Evolutionary conservation across 2,113 vertebrate genomes (phyloP).

Genomic region (Megaptera novaeangliae): DNA sequence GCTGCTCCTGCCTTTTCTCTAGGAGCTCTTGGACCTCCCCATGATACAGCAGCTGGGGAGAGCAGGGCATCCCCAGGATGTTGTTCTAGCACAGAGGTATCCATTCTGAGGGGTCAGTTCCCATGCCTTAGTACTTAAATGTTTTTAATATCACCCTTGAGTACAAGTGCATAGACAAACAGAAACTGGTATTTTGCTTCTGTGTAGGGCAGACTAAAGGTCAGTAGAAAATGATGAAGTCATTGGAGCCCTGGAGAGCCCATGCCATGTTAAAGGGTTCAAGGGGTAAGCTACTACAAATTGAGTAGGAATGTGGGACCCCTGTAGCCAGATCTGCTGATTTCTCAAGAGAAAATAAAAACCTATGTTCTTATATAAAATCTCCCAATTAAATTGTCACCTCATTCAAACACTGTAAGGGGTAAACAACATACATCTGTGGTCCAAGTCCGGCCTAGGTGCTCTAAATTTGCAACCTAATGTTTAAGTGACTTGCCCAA

Average conservation of each 20-base stretch:
- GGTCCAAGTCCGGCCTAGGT: neutral
- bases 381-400: neutral
- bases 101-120: neutral
- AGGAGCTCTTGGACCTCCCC: neutral
- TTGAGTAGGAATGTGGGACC: neutral
- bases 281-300: neutral
- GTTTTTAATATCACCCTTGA: neutral
- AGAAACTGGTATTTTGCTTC: neutral
- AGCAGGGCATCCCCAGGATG: neutral
- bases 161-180: neutral
- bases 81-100: neutral
- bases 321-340: neutral
- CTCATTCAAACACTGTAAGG: conserved; percentile 1
- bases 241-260: neutral
- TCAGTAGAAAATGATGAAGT: neutral
- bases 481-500: neutral
- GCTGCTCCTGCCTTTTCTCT: neutral
- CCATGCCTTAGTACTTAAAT: neutral
- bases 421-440: neutral
- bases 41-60: neutral
- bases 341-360: conserved; percentile 33
- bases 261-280: neutral
- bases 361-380: neutral
- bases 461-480: neutral
- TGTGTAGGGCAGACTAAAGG: neutral